Base-by-base conservation (phyloP, 2,888 invertebrate species). In the Fabriciana adippe region DNA sequence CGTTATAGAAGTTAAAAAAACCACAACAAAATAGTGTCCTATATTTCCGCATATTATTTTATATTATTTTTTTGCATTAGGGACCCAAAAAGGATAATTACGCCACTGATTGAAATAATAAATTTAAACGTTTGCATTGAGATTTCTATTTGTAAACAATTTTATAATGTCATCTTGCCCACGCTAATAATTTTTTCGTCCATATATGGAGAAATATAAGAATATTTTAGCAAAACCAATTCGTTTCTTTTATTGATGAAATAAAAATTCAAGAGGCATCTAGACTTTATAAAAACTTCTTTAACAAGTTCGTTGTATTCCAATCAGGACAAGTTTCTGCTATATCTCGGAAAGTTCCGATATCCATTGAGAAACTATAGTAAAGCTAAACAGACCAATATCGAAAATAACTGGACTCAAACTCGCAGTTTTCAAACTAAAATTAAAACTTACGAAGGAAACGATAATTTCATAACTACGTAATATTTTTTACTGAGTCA, bases 301-400 rank as follows among this genome's bases (percentile, higher is more conserved):
- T 50, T 59, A 50, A 68, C 55, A 53, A 61, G 51, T 61, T 62
- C 26, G 56, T 50, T 69, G 55, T 64, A 56, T 69, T 69, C 61
- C 68, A 57, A 62, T 66, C 55, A 61, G 53, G 18, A 66, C 54
- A 66, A 62, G 56, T 66, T 62, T 66, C 57, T 41, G 53, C 55
- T 69, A 11, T 47, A 62, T 57, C 66, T 69, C 57, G 55, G 55
- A 51, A 66, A 66, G 61, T 69, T 69, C 47, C 47, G 55, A 54
- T 69, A 69, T 69, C 66, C 56, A 69, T 66, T 57, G 66, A 69
- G 68, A 66, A 65, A 66, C 65, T 68, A 61, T 51, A 51, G 62
- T 31, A 55, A 31, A 66, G 61, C 56, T 66, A 61, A 68, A 66
- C 53, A 68, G 60, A 31, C 51, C 45, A 53, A 60, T 62, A 62